These are phyloP conservation scores for Eledona agricola DNA, from an alignment of 2,888 invertebrate genomes.

Conservation along the genomic window DNA sequence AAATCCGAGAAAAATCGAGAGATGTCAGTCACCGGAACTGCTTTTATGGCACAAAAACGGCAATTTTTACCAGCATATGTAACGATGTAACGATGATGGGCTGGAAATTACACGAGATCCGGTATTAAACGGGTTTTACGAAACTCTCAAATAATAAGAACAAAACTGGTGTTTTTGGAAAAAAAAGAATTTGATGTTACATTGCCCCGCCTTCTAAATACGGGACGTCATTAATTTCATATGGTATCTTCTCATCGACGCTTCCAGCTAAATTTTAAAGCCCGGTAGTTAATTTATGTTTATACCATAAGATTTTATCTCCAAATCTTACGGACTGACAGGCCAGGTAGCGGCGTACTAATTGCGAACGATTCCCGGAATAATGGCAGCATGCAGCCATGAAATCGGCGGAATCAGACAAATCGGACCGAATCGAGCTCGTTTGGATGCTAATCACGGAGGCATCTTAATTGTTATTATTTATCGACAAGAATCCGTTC, in stretches of 20 bases:
- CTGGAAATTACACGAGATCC: conserved; percentile 27
- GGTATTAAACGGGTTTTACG: conserved; percentile 29
- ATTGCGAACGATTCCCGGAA: conserved; percentile 40
- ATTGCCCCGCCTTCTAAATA: conserved; percentile 42
- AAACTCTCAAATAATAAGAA: conserved; percentile 29
- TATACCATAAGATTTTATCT: conserved; percentile 41
- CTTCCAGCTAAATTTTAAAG: conserved; percentile 47
- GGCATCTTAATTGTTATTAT: conserved; percentile 16
- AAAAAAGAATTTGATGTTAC: conserved; percentile 42
- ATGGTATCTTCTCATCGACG: conserved; percentile 45
- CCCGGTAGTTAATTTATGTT: conserved; percentile 49
- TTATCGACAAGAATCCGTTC: conserved; percentile 30
- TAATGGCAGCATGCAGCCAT: conserved; percentile 17
- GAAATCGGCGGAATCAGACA: conserved; percentile 1
- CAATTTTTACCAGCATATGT: conserved; percentile 17
- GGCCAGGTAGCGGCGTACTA: conserved; percentile 41
- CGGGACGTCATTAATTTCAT: conserved; percentile 48
- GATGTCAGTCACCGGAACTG: conserved; percentile 38
- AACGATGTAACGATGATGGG: conserved; percentile 20
- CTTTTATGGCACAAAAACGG: conserved; percentile 14
- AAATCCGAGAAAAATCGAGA: conserved; percentile 40
- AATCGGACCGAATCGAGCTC: background rate
- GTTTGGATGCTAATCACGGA: conserved; percentile 16
- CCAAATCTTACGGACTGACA: conserved; percentile 38
- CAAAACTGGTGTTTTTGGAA: conserved; percentile 18